Conservation (phyloP, 1,140 invertebrate genomes). For the Atopsyche davidsoni region DNA sequence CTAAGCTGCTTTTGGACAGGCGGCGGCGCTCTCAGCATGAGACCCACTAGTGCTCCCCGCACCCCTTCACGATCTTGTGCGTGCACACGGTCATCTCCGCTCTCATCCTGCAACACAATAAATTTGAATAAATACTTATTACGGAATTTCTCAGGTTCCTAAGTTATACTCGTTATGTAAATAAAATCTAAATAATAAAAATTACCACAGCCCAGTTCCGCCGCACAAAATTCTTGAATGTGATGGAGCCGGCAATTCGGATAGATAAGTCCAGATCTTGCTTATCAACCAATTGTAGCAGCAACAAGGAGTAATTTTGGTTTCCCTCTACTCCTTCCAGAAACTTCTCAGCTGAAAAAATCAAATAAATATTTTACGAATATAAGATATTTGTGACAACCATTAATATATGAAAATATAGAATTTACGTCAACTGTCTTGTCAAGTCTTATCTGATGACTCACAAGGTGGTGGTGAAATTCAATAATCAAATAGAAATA, state of each 20-base stretch:
- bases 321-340: conserved; percentile 85
- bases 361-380: too few species aligned
- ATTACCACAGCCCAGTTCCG: conserved; percentile 88
- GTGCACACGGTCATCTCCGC: conserved; percentile 75
- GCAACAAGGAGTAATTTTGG: conserved; percentile 82
- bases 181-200: too few species aligned
- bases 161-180: too few species aligned
- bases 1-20: conserved; percentile 90
- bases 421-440: too few species aligned
- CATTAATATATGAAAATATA: too few species aligned
- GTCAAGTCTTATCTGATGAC: too few species aligned
- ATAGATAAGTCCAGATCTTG: conserved; percentile 71
- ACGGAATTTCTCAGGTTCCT: not conserved
- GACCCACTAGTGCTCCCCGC: conserved; percentile 80
- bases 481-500: too few species aligned
- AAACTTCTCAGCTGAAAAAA: conserved; percentile 81
- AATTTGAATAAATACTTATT: not conserved
- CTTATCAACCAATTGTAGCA: conserved; percentile 81
- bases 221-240: conserved; percentile 96
- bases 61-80: conserved; percentile 69
- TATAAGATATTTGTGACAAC: too few species aligned
- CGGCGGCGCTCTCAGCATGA: conserved; percentile 89
- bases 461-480: too few species aligned
- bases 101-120: conserved; percentile 61
- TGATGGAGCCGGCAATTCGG: conserved; percentile 80